These are phyloP conservation scores for Lutjanus argentimaculatus DNA, from an alignment of 2,797 vertebrate genomes.

Conservation along the genomic window DNA sequence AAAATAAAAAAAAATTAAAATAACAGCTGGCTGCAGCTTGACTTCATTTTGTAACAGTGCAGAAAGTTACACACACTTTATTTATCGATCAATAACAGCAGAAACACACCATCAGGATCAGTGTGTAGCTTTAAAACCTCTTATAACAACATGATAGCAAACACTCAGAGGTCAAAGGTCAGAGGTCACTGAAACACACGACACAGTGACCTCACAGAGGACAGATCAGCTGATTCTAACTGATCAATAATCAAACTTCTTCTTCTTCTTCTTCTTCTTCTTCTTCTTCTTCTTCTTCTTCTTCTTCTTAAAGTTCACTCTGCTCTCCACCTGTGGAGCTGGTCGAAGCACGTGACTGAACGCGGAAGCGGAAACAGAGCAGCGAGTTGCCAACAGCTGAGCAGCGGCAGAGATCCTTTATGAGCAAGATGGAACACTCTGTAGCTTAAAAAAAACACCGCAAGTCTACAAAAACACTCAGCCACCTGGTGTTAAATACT, in stretches of 20 bases:
- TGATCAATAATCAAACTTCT: neutral
- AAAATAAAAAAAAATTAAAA: neutral
- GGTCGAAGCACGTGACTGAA: slow-evolving; percentile 74
- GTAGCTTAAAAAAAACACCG: neutral
- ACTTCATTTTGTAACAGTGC: no score
- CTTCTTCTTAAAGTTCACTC: slow-evolving; percentile 45
- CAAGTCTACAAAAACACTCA: neutral
- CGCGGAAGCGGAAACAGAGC: slow-evolving; percentile 79
- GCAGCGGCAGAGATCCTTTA: slow-evolving; percentile 61
- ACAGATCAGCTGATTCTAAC: no score
- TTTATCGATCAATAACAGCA: no score
- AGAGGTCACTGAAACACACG: slow-evolving; percentile 20
- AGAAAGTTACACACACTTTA: no score
- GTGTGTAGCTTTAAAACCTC: no score
- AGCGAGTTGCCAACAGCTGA: slow-evolving; percentile 75
- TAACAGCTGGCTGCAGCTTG: neutral
- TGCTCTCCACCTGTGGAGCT: slow-evolving; percentile 73
- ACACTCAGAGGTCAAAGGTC: slow-evolving; percentile 22
- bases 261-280: neutral
- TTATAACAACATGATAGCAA: no score
- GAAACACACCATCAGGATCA: no score
- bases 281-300: slow-evolving; percentile 1
- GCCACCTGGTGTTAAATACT: no score
- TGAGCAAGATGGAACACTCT: rapidly evolving
- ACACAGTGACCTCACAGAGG: neutral